Conservation (phyloP, 2,797 vertebrate genomes). For the Anas capensis region DNA sequence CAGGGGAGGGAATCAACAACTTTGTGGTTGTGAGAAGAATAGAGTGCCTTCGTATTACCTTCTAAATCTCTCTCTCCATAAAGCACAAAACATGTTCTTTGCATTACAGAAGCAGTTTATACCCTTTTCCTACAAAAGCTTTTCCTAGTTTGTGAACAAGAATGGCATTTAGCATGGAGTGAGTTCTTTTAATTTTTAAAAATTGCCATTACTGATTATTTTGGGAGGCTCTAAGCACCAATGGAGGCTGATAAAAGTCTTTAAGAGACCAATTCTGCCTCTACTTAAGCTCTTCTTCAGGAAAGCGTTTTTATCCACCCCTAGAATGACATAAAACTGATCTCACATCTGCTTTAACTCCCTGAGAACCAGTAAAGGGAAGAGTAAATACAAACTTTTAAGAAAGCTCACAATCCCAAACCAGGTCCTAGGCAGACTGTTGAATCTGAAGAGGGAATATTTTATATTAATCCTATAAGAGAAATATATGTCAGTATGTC, state of each 20-base stretch:
- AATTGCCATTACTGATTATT: not conserved
- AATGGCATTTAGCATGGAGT: not conserved
- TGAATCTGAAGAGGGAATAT: not conserved
- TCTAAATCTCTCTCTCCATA: not conserved
- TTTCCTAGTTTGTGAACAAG: not conserved
- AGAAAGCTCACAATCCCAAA: not conserved
- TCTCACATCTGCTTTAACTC: not conserved
- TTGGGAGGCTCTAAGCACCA: not conserved
- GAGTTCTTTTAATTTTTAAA: not conserved
- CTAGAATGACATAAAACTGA: not conserved
- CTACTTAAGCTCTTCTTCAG: not conserved
- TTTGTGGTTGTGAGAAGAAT: not conserved
- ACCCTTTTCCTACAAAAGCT: not conserved
- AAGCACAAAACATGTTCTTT: not conserved
- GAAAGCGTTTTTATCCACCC: not conserved
- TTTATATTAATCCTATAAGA: not conserved
- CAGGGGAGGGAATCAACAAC: not conserved
- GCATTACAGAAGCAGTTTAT: not conserved
- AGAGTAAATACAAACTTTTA: not conserved
- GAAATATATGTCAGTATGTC: not conserved
- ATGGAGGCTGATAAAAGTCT: not conserved
- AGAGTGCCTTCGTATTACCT: not conserved
- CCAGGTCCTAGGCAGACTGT: fast-evolving
- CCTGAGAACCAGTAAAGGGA: not conserved
- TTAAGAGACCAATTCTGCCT: not conserved